phyloP scores from a whole-genome alignment of 2,113 vertebrate species.

The Elephantulus edwardii region DNA sequence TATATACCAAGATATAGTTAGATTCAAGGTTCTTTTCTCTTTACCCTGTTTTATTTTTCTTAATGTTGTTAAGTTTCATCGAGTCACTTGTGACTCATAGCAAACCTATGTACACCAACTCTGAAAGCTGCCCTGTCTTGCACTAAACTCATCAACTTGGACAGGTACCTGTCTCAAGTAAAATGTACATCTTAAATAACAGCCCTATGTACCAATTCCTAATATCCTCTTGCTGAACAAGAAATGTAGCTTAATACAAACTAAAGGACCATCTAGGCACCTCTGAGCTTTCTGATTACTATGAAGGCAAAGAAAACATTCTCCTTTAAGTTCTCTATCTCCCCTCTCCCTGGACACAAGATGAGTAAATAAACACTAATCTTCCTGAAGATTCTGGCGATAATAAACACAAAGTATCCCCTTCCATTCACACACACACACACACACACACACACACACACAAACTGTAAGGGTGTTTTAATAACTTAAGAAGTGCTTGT shows the following conservation, averaged over 20 bases:
- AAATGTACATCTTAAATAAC: neutral
- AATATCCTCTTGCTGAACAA: neutral
- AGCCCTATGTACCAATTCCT: neutral
- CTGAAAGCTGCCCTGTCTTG: too few species aligned
- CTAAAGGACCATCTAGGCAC: neutral
- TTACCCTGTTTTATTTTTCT: neutral
- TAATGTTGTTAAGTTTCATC: too few species aligned
- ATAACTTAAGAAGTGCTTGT: constrained; percentile 13
- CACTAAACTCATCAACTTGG: too few species aligned
- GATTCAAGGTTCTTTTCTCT: neutral
- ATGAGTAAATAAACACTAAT: neutral
- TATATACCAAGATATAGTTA: too few species aligned
- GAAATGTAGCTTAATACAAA: neutral
- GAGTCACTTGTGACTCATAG: too few species aligned
- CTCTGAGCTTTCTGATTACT: neutral
- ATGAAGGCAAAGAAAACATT: neutral
- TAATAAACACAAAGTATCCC: neutral
- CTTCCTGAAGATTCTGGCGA: neutral
- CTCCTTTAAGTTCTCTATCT: neutral
- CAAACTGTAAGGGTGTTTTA: neutral
- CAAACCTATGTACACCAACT: too few species aligned
- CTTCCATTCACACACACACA: neutral
- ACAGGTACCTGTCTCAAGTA: neutral
- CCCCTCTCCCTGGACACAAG: neutral
- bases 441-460: neutral